Conservation (phyloP, 2,113 vertebrate genomes). For the Monarcha castaneiventris region DNA sequence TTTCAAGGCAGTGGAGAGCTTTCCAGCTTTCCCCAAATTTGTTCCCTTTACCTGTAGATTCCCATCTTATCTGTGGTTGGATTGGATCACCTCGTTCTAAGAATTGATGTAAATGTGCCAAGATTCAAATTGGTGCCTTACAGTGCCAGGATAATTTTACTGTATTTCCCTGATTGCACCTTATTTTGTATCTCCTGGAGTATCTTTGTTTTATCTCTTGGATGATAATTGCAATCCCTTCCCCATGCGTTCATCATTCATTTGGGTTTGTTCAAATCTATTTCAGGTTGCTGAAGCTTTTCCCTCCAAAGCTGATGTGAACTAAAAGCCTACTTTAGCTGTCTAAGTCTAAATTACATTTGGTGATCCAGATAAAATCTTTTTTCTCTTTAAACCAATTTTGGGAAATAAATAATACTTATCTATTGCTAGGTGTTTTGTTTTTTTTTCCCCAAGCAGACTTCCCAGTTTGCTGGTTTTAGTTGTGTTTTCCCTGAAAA, state of each 20-base stretch:
- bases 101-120: constrained; percentile 9
- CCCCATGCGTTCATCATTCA: background rate
- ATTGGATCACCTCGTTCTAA: background rate
- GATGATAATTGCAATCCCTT: constrained; percentile 45
- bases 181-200: constrained; percentile 9
- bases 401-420: background rate
- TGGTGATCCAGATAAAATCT: background rate
- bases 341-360: background rate
- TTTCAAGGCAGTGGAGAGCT: background rate
- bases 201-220: constrained; percentile 39
- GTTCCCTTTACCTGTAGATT: background rate
- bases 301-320: background rate
- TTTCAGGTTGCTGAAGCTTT: constrained; percentile 3
- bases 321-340: background rate
- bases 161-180: constrained; percentile 29
- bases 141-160: constrained; percentile 21
- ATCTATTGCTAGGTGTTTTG: background rate
- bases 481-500: background rate
- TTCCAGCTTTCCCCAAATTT: background rate
- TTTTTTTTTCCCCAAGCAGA: background rate
- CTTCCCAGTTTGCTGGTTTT: background rate
- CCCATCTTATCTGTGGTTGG: background rate
- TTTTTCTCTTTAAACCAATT: background rate
- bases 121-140: constrained; percentile 30
- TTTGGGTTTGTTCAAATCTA: background rate